phyloP scores from a whole-genome alignment of 1,140 invertebrate genomes.

The Brachionus calyciflorus region DNA sequence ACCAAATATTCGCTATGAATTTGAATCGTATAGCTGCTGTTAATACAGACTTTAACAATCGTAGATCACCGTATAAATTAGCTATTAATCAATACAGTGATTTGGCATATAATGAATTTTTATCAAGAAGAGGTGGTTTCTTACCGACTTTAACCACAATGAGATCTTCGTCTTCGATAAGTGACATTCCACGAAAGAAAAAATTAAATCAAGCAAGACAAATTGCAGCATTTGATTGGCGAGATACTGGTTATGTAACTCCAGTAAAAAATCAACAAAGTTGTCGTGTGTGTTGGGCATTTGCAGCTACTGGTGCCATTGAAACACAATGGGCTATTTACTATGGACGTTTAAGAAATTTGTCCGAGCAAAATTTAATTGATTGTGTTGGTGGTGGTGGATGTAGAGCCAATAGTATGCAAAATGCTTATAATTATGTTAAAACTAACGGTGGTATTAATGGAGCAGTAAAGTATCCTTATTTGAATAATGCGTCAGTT shows the following conservation, averaged over 20 bases:
- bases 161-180: neutral
- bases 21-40: neutral
- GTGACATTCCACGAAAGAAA: neutral
- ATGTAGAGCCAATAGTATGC: constrained; percentile 43
- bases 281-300: constrained; percentile 60
- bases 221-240: constrained; percentile 70
- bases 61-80: neutral
- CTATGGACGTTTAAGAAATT: neutral
- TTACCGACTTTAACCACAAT: neutral
- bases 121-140: neutral
- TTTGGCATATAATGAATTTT: constrained; percentile 30
- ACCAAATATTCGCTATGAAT: neutral
- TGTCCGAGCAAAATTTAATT: constrained; percentile 44
- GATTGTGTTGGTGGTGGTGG: constrained; percentile 29
- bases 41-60: neutral
- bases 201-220: neutral
- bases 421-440: constrained; percentile 56
- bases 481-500: neutral
- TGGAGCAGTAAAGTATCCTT: neutral
- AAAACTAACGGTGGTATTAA: constrained; percentile 64
- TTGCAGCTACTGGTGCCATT: constrained; percentile 50
- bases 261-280: constrained; percentile 61
- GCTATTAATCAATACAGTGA: constrained; percentile 32
- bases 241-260: constrained; percentile 78
- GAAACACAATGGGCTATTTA: constrained; percentile 9